phyloP scores from a whole-genome alignment of 2,888 invertebrate species.

The Dastarcus helophoroides region DNA sequence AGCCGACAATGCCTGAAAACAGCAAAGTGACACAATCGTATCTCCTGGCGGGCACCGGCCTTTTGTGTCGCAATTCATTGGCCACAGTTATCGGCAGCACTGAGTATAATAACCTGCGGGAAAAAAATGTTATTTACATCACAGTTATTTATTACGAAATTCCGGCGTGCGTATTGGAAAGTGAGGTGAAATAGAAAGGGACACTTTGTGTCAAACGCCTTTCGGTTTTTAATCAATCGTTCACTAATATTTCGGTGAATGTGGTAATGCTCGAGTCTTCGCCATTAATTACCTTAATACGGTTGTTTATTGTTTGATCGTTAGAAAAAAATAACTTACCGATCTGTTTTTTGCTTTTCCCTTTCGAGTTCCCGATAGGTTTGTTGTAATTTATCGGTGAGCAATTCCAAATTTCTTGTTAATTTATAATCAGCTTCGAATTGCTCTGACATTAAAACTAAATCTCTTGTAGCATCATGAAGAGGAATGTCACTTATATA shows the following conservation, averaged over 20 bases:
- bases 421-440: conserved; percentile 95
- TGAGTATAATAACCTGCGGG: conserved; percentile 74
- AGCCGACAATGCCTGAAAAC: conserved; percentile 90
- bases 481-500: conserved; percentile 91
- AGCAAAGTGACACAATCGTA: conserved; percentile 86
- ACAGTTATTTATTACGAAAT: no score
- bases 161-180: no score
- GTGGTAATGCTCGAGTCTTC: no score
- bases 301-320: no score
- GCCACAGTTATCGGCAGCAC: conserved; percentile 90
- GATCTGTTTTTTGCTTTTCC: conserved; percentile 92
- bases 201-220: no score
- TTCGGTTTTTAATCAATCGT: no score
- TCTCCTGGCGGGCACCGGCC: conserved; percentile 79
- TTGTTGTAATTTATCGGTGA: conserved; percentile 90
- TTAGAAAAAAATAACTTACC: no score
- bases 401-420: conserved; percentile 83
- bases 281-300: no score
- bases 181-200: no score
- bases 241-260: no score
- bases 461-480: conserved; percentile 89
- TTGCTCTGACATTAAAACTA: conserved; percentile 91
- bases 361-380: conserved; percentile 87
- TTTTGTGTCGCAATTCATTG: conserved; percentile 83
- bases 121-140: background rate